A percentile compares a stretch with the other conserved stretches of the same genome.
phyloP scores from a whole-genome alignment of 2,888 invertebrate species.

The Palloptera scutellata region DNA sequence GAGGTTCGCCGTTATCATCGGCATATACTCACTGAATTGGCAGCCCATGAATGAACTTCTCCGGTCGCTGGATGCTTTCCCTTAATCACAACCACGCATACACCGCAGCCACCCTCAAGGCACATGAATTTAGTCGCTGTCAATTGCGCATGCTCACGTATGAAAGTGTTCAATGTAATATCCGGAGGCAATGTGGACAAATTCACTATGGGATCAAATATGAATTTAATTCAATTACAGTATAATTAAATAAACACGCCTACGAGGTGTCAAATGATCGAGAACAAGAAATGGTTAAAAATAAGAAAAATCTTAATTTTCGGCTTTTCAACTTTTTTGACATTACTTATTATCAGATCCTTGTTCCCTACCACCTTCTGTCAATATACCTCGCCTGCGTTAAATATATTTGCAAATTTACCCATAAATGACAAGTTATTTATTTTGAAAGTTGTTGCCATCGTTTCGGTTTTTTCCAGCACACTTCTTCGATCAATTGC shows the following conservation, averaged over 20 bases:
- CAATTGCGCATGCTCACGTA: conserved; percentile 67
- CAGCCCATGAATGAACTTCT: conserved; percentile 63
- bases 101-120: conserved; percentile 73
- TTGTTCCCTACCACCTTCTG: no score
- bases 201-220: conserved; percentile 41
- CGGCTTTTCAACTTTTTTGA: no score
- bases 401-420: no score
- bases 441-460: no score
- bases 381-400: no score
- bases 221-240: not conserved
- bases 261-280: no score
- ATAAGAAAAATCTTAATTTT: no score
- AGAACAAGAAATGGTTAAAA: no score
- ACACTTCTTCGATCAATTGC: no score
- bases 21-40: conserved; percentile 69
- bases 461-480: no score
- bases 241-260: not conserved
- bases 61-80: conserved; percentile 52
- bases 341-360: no score
- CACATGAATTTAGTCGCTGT: conserved; percentile 75
- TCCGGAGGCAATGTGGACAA: conserved; percentile 56
- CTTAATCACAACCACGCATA: conserved; percentile 66
- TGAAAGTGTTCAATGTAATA: conserved; percentile 69
- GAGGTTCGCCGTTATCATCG: not conserved
- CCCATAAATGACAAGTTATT: no score